Evolutionary conservation across 2,797 vertebrate species (phyloP), one percentile per base, ranked within the genome.

Genomic region (Pteronotus mesoamericanus): DNA sequence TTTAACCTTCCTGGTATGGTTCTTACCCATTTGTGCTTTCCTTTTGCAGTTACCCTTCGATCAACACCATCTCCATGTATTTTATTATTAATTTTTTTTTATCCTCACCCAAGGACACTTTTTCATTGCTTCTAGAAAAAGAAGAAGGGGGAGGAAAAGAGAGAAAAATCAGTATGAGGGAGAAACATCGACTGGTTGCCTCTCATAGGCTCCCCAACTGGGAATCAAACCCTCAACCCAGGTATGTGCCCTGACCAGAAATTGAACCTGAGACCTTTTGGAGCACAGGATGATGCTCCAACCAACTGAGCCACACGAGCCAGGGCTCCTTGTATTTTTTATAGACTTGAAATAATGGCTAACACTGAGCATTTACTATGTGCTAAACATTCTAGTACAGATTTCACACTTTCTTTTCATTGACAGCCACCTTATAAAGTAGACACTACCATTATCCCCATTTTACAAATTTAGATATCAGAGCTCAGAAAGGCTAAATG

Each of bases 401-500:
- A 19, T 71, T 44, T 53, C 29, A 15, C 5, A 3, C 0, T 21
- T 42, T 26, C 39, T 42, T 57, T 85, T 82, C 55, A 37, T 9
- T 16, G 29, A 21, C 44, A 14, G 19, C 14, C 14, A 2, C 64
- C 18, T 91, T 39, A 15, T 8, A 26, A 53, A 79, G 46, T 22
- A 69, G 37, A n/a, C 46, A 6, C 51, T 14, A 6, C 51, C 14
- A 1, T 44, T 32, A 59, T 19, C 61, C 51, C 42, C 46, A 39
- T 24, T 44, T 77, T 44, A 32, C 32, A 57, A 22, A 78, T 34
- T 34, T 26, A 46, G 44, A 3, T 5, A 37, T 26, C 66, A 82
- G 91, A 59, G 37, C 34, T 83, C 74, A 96, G 74, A 57, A 69
- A 83, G 71, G 71, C 78, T 82, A 57, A 89, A 5, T n/a, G 59